Conservation (phyloP, 1,140 invertebrate genomes). For the Episyrphus balteatus region DNA sequence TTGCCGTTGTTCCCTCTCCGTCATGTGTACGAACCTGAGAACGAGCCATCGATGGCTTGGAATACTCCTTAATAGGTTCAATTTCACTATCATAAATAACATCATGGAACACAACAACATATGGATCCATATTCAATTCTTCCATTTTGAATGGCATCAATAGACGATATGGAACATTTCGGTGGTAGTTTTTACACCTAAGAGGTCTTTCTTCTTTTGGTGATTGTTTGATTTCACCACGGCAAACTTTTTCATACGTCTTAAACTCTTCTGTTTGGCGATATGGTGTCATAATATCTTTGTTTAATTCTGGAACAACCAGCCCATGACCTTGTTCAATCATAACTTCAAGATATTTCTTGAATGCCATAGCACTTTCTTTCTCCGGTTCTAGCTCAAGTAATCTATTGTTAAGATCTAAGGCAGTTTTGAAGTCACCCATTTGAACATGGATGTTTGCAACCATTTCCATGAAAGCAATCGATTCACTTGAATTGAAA, state of each 20-base stretch:
- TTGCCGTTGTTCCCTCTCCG: constrained; percentile 27
- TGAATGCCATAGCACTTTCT: constrained; percentile 62
- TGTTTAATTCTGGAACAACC: constrained; percentile 46
- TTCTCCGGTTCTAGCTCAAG: constrained; percentile 72
- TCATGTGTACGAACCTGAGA: constrained; percentile 15
- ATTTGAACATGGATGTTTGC: constrained; percentile 57
- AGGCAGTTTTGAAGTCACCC: constrained; percentile 71
- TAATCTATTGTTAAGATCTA: constrained; percentile 80
- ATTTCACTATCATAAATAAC: constrained; percentile 81
- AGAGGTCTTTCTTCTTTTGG: constrained; percentile 36
- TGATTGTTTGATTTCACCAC: constrained; percentile 54
- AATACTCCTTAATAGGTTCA: constrained; percentile 68
- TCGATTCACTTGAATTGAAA: constrained; percentile 10
- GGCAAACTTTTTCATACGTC: constrained; percentile 73
- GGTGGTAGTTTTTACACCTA: constrained; percentile 55
- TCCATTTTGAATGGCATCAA: constrained; percentile 73
- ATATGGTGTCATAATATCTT: not conserved
- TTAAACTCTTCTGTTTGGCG: constrained; percentile 35
- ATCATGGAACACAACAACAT: constrained; percentile 80
- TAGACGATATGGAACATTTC: constrained; percentile 56
- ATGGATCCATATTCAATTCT: constrained; percentile 75
- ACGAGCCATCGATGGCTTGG: constrained; percentile 54
- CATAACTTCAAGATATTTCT: constrained; percentile 45
- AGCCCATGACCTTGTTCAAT: constrained; percentile 19
- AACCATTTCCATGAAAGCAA: constrained; percentile 29